Percentiles rank a stretch among this genome's conserved stretches.
These are phyloP conservation scores for Hymenopus coronatus DNA, from an alignment of 2,888 invertebrate genomes.

Conservation along the genomic window DNA sequence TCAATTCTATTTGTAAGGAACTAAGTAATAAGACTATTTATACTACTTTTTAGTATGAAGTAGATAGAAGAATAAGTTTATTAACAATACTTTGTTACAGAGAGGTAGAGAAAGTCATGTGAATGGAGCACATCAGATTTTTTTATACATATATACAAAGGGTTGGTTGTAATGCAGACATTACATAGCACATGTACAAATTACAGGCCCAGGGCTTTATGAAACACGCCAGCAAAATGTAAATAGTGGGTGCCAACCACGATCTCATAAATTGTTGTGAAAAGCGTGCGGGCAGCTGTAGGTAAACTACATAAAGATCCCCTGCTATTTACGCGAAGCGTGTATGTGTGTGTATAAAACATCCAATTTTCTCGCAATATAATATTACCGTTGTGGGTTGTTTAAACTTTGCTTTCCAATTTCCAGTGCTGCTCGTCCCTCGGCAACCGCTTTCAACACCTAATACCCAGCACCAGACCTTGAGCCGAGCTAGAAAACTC, in stretches of 20 bases:
- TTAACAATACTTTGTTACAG: too few species aligned
- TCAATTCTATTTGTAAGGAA: too few species aligned
- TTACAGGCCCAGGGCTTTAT: background rate
- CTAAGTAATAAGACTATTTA: too few species aligned
- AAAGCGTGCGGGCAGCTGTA: background rate
- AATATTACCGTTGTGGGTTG: background rate
- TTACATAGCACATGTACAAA: background rate
- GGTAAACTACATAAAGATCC: background rate
- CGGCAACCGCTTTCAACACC: background rate
- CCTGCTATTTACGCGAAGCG: background rate
- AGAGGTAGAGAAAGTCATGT: too few species aligned
- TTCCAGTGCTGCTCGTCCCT: background rate
- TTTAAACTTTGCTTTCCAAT: slow-evolving; percentile 30
- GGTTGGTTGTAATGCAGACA: background rate
- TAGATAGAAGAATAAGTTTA: too few species aligned
- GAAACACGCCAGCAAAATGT: background rate
- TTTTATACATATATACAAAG: too few species aligned
- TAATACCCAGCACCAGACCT: background rate
- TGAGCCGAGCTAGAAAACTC: background rate
- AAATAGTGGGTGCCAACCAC: background rate
- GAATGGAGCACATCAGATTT: too few species aligned
- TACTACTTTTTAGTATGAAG: too few species aligned
- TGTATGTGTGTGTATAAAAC: background rate
- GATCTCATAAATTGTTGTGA: background rate
- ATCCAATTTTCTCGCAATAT: background rate